Conservation (phyloP, 2,888 invertebrate species). For the Tachina fera region DNA sequence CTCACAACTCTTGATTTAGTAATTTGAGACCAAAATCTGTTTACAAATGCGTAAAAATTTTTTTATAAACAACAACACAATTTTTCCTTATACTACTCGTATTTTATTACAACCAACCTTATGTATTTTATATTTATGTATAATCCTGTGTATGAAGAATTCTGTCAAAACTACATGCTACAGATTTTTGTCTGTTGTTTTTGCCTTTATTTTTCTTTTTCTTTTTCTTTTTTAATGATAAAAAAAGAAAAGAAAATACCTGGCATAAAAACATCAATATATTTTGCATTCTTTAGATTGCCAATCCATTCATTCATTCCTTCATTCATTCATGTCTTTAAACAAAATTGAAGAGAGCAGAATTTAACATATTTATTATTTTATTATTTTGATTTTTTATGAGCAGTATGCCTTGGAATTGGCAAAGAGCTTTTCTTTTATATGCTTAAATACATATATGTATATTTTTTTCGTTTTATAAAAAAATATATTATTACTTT, state of each 20-base stretch:
- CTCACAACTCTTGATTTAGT: constrained; percentile 42
- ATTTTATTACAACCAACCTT: constrained; percentile 23
- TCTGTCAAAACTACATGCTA: neutral
- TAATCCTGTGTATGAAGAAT: neutral
- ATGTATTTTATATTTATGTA: neutral
- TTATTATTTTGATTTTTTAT: neutral
- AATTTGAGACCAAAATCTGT: constrained; percentile 65
- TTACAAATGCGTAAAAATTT: constrained; percentile 64
- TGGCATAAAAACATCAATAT: constrained; percentile 65
- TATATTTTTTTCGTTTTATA: neutral
- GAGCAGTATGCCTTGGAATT: constrained; percentile 8
- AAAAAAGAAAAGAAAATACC: constrained; percentile 31
- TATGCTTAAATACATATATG: neutral
- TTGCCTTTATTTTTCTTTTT: constrained; percentile 6
- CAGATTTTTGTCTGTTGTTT: neutral
- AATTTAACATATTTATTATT: constrained; percentile 39
- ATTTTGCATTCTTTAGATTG: constrained; percentile 47
- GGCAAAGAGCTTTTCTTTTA: constrained; percentile 23
- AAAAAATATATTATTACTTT: constrained; percentile 25
- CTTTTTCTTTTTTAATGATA: neutral
- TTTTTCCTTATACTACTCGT: neutral
- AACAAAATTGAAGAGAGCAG: constrained; percentile 13
- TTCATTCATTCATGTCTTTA: constrained; percentile 4
- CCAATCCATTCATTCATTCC: constrained; percentile 39
- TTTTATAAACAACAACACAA: constrained; percentile 27